Percentiles rank a stretch among this genome's conserved stretches.
Conservation (phyloP, 2,113 vertebrate species). For the Ariopsis seemanni region DNA sequence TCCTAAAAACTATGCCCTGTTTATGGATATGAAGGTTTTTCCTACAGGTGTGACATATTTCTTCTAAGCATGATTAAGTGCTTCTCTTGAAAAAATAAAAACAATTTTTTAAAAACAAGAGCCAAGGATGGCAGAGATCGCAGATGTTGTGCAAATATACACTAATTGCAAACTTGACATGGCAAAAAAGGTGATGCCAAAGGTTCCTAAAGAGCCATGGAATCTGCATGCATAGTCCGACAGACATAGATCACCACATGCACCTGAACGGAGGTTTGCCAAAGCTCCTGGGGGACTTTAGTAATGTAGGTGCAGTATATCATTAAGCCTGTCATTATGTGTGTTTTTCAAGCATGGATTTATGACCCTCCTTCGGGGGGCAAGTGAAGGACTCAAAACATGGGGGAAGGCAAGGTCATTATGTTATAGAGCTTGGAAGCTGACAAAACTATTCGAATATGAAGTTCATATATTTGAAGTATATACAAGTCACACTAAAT, state of each 20-base stretch:
- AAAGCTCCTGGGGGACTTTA: constrained; percentile 67
- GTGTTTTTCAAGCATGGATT: constrained; percentile 76
- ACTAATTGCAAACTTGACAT: not conserved
- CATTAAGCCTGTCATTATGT: constrained; percentile 73
- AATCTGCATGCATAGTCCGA: not conserved
- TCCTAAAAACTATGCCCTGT: constrained; percentile 57
- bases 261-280: constrained; percentile 65
- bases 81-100: not conserved
- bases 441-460: not conserved
- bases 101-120: not conserved
- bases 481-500: not conserved
- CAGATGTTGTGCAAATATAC: constrained; percentile 17
- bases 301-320: constrained; percentile 70
- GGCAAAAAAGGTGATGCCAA: not conserved
- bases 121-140: not conserved
- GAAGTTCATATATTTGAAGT: not conserved
- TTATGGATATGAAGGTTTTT: constrained; percentile 71
- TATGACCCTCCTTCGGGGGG: constrained; percentile 66
- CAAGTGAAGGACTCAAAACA: constrained; percentile 48
- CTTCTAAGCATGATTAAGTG: constrained; percentile 45
- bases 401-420: not conserved
- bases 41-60: constrained; percentile 68
- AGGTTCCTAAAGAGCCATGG: not conserved
- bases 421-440: not conserved
- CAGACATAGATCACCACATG: constrained; percentile 29